Conservation (phyloP, 1,140 invertebrate species). For the Zaprionus gabonicus region DNA sequence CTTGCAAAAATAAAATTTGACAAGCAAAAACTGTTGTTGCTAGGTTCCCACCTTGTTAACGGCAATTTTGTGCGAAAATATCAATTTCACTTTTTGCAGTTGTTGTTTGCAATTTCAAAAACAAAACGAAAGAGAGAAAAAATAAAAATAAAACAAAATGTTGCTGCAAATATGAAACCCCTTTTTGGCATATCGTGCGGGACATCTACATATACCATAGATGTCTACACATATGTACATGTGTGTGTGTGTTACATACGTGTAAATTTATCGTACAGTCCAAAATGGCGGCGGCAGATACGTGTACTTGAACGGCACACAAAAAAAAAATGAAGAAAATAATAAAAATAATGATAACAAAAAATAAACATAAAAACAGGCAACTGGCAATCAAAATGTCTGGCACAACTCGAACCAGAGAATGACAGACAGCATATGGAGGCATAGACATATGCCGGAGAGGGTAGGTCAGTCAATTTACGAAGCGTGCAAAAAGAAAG, state of each 20-base stretch:
- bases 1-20: slow-evolving; percentile 58
- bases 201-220: slow-evolving; percentile 18
- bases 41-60: slow-evolving; percentile 70
- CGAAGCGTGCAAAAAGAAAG: background rate
- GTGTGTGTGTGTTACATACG: slow-evolving; percentile 3
- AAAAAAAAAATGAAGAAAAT: slow-evolving; percentile 22
- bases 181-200: slow-evolving; percentile 22
- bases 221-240: slow-evolving; percentile 7
- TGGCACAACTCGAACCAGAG: slow-evolving; percentile 53
- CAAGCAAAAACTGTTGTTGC: slow-evolving; percentile 70
- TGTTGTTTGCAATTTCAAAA: slow-evolving; percentile 31
- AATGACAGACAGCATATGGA: slow-evolving; percentile 67
- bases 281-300: slow-evolving; percentile 46
- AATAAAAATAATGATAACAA: slow-evolving; percentile 52
- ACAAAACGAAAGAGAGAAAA: slow-evolving; percentile 12
- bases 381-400: slow-evolving; percentile 70
- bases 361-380: slow-evolving; percentile 40
- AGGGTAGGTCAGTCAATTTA: slow-evolving; percentile 25
- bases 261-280: background rate
- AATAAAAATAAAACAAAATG: slow-evolving; percentile 11
- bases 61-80: slow-evolving; percentile 75
- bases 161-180: slow-evolving; percentile 4
- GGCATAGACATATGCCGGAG: slow-evolving; percentile 42
- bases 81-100: slow-evolving; percentile 73
- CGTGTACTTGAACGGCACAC: slow-evolving; percentile 11